Conservation (phyloP, 2,888 invertebrate species). For the Athetis lepigone region DNA sequence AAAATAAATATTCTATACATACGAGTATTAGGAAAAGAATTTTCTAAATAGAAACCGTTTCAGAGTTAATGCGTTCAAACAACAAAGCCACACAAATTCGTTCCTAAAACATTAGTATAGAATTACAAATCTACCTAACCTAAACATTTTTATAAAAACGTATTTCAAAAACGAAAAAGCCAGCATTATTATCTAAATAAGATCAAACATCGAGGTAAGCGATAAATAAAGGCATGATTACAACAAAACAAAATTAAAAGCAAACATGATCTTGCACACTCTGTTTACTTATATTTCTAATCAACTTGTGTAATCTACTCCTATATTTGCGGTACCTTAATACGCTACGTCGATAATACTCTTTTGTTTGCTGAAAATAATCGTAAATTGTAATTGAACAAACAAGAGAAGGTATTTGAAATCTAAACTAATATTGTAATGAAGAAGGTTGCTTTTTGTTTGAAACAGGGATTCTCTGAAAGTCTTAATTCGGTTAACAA, state of each 20-base stretch:
- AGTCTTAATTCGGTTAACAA: too few species aligned
- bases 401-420: neutral
- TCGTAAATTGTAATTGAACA: neutral
- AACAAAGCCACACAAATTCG: too few species aligned
- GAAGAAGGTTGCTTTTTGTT: too few species aligned
- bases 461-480: too few species aligned
- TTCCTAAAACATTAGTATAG: too few species aligned
- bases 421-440: too few species aligned
- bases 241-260: conserved; percentile 75
- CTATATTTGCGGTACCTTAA: conserved; percentile 58
- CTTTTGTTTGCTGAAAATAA: conserved; percentile 20
- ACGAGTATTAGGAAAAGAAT: too few species aligned
- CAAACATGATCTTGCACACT: conserved; percentile 70
- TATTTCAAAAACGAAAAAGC: neutral
- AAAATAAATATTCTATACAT: too few species aligned
- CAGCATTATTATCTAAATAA: neutral
- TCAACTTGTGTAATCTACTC: conserved; percentile 69
- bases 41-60: too few species aligned
- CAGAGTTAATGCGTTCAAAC: too few species aligned
- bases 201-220: conserved; percentile 5
- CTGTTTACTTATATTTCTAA: conserved; percentile 75
- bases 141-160: too few species aligned
- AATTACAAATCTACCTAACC: too few species aligned
- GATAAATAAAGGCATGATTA: conserved; percentile 39
- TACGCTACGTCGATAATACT: conserved; percentile 18